These are phyloP conservation scores for Cotesia vestalis DNA, from an alignment of 1,140 invertebrate genomes.

Conservation along the genomic window DNA sequence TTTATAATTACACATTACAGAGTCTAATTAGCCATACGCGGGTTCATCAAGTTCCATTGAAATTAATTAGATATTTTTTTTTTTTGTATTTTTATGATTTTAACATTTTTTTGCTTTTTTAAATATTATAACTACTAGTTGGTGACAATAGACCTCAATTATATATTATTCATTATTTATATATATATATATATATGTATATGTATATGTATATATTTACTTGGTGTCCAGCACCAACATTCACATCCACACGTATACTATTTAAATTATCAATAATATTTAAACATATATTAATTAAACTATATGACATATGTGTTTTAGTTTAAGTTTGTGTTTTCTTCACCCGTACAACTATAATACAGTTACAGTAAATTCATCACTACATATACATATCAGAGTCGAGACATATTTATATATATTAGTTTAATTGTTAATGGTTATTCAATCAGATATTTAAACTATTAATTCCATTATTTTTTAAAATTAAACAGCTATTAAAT, in stretches of 20 bases:
- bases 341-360: slow-evolving; percentile 29
- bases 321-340: neutral
- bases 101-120: neutral
- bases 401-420: slow-evolving; percentile 42
- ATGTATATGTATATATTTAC: slow-evolving; percentile 41
- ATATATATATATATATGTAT: too few relatives aligned
- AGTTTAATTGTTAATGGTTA: too few relatives aligned
- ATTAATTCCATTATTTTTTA: too few relatives aligned
- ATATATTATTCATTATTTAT: slow-evolving; percentile 24
- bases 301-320: slow-evolving; percentile 31
- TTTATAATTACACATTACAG: slow-evolving; percentile 6
- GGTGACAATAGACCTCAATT: slow-evolving; percentile 48
- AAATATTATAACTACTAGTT: slow-evolving; percentile 44
- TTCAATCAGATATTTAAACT: too few relatives aligned
- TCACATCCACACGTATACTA: slow-evolving; percentile 52
- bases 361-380: slow-evolving; percentile 31
- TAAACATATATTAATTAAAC: neutral
- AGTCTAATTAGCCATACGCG: slow-evolving; percentile 10
- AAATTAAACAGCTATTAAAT: too few relatives aligned
- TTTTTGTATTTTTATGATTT: too few relatives aligned
- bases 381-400: slow-evolving; percentile 34
- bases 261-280: slow-evolving; percentile 19
- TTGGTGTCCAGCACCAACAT: slow-evolving; percentile 64
- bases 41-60: slow-evolving; percentile 35
- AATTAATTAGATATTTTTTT: slow-evolving; percentile 29